Evolutionary conservation across 1,140 invertebrate species (phyloP), one percentile per base, ranked within the genome.

Genomic region (Elysia chlorotica): DNA sequence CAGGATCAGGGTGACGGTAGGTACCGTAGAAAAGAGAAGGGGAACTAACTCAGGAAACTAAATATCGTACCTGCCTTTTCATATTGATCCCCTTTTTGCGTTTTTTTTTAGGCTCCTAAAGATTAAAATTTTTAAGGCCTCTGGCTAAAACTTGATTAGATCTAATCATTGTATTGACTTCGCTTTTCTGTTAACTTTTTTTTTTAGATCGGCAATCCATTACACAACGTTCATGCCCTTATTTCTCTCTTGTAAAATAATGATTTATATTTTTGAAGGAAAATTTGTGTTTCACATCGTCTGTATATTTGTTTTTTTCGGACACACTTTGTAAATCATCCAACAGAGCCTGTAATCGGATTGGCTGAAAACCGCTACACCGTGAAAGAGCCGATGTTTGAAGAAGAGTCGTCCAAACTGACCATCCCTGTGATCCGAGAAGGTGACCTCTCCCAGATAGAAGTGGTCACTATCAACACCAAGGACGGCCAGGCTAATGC

Each of bases 401-500:
- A 76, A 23, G 83, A 82, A 37, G 84, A 87, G 48, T 72, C 81
- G 3, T 68, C 79, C 2, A 77, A 75, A 19, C 59, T 88, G 14
- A 76, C 78, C 48, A 76, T 89, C 19, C 81, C 85, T 23, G 83
- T 89, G 0, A 73, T 88, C 10, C 78, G 89, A 33, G 70, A 77
- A 0, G 89, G 89, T 19, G 88, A 89, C 77, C 72, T 84, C 14
- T 84, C 84, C 14, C 78, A 82, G 66, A 82, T 81, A 2, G 86
- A 86, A 2, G 77, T 83, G 28, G 82, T 89, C 21, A 74, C 83
- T 41, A 81, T 89, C n/a, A 80, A 84, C 63, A 88, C 88, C 1
- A 85, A 85, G 66, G 87, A 89, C 79, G 88, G 86, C 5, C 86
- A 87, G 30, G 89, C 89, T 33, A 79, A 80, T 53, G 80, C 87